These are phyloP conservation scores for Oscheius onirici DNA, from an alignment of 2,888 invertebrate genomes.

Conservation along the genomic window DNA sequence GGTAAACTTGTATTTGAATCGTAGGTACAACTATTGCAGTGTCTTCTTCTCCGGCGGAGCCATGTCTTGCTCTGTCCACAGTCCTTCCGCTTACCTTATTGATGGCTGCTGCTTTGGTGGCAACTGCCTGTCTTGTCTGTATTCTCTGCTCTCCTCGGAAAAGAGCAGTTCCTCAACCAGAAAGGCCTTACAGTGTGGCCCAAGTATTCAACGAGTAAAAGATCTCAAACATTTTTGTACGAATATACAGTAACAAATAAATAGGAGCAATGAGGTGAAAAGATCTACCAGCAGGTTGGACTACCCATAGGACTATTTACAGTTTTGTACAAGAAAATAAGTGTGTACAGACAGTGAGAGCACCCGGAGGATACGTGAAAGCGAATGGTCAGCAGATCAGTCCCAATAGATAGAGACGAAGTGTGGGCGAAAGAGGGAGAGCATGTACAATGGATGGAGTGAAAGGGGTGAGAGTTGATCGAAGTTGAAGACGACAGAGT, in stretches of 20 bases:
- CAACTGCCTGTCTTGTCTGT: slow-evolving; percentile 17
- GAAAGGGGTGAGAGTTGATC: slow-evolving; percentile 48
- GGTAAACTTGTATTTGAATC: slow-evolving; percentile 39
- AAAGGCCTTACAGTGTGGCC: slow-evolving; percentile 15
- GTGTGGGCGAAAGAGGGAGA: slow-evolving; percentile 51
- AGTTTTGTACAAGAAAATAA: slow-evolving; percentile 5
- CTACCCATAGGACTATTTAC: slow-evolving; percentile 18
- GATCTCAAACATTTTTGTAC: slow-evolving; percentile 18
- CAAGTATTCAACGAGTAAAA: slow-evolving; percentile 21
- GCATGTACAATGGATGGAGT: slow-evolving; percentile 44
- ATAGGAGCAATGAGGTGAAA: slow-evolving; percentile 13
- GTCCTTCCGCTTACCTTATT: slow-evolving; percentile 15
- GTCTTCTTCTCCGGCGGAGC: slow-evolving; percentile 14
- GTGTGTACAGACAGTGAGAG: slow-evolving; percentile 18
- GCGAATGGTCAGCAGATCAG: slow-evolving; percentile 37
- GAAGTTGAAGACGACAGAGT: slow-evolving; percentile 51
- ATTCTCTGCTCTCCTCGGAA: slow-evolving; percentile 19
- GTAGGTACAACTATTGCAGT: not conserved
- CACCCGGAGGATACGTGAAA: not conserved
- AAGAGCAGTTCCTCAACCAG: not conserved
- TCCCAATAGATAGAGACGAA: slow-evolving; percentile 60
- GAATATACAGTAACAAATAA: slow-evolving; percentile 16
- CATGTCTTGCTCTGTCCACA: slow-evolving; percentile 16
- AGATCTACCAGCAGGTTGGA: slow-evolving; percentile 3
- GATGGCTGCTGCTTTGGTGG: slow-evolving; percentile 10